phyloP scores from a whole-genome alignment of 2,113 vertebrate species.

The Chionis minor region DNA sequence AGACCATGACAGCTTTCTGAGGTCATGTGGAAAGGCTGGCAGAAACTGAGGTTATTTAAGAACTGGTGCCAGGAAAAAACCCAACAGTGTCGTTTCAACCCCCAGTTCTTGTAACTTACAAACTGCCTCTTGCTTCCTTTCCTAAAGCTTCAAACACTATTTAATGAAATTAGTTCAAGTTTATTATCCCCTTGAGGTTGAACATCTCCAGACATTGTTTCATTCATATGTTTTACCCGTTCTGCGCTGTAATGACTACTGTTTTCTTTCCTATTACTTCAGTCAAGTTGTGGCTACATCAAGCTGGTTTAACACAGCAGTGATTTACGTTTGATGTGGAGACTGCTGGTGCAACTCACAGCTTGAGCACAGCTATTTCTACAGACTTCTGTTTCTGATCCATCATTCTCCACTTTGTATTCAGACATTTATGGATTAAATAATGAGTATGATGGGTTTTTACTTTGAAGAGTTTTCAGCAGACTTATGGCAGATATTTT shows the following conservation, averaged over 20 bases:
- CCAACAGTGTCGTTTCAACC: background rate
- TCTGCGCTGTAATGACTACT: background rate
- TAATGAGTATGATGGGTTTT: background rate
- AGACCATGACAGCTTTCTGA: background rate
- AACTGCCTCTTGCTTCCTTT: background rate
- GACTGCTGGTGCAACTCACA: background rate
- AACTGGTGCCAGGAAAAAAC: background rate
- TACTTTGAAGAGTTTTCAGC: background rate
- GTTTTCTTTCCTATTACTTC: background rate
- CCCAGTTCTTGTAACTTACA: background rate
- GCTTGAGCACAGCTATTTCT: background rate
- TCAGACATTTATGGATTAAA: background rate
- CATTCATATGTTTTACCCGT: background rate
- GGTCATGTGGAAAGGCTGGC: background rate
- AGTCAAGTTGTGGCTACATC: background rate
- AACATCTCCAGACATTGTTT: constrained; percentile 12
- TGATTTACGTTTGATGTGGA: constrained; percentile 12
- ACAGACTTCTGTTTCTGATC: background rate
- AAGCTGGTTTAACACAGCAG: background rate
- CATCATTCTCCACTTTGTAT: background rate
- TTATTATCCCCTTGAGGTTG: background rate
- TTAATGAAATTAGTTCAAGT: background rate
- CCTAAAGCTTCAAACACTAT: background rate
- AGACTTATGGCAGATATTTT: background rate
- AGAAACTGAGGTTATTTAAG: background rate